Evolutionary conservation across 2,113 vertebrate genomes (phyloP), one percentile per base, ranked within the genome.

Genomic region (Erythrolamprus reginae): DNA sequence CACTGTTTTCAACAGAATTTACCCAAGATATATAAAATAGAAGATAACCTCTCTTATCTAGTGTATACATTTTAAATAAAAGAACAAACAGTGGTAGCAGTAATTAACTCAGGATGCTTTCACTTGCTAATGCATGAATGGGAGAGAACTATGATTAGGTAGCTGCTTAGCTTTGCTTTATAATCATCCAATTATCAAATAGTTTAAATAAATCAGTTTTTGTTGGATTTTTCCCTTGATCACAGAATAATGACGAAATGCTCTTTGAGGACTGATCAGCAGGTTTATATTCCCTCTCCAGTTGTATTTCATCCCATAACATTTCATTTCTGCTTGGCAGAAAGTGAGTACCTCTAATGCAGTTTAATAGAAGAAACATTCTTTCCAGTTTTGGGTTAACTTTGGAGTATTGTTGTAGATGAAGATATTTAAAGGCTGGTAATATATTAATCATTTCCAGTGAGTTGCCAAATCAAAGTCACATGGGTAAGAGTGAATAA

Each of bases 381-480:
- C 48, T 13, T 21, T 8, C 55, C 48, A 84, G 23, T 77, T 28
- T 19, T 24, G 33, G n/a, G 86, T 1, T 91, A 58, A 53, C 82
- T 89, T 28, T 77, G 53, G 65, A 61, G 1, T 21, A 52, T 94
- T 90, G 70, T 89, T 93, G 48, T 85, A 95, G 55, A 26, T 91
- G 88, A 85, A 82, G 23, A 8, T 92, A 84, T 48, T 92, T 92
- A 47, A 89, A 89, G 91, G 10, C 13, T 94, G 65, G 33, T 82
- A 70, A 84, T 5, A 90, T 47, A 89, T 93, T 58, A 93, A 85
- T 92, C 42, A 89, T 91, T 89, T 91, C 1, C 56, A 86, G 58
- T 91, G 91, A 88, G 2, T 91, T 90, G 38, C 90, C 92, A 28
- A 24, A 33, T n/a, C 82, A 92, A 87, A 90, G 89, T 92, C n/a